phyloP scores from a whole-genome alignment of 2,113 vertebrate species.

The Onychostruthus taczanowskii region DNA sequence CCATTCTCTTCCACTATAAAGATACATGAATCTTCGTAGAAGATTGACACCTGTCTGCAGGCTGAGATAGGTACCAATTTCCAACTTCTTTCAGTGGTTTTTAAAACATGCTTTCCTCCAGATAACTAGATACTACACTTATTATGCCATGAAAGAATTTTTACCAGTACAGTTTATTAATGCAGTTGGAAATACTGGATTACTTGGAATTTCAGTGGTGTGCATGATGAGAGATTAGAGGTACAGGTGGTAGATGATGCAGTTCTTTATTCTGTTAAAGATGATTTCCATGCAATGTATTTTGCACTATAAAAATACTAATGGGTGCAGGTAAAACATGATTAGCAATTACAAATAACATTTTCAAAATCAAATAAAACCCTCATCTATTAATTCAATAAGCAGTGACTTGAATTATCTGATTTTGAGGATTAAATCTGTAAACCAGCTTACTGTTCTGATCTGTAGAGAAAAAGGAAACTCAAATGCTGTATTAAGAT shows the following conservation, averaged over 20 bases:
- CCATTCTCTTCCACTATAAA: not conserved
- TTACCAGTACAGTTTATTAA: not conserved
- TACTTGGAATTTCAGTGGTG: not conserved
- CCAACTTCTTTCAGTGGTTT: not conserved
- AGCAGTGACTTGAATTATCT: not conserved
- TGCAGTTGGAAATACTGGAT: not conserved
- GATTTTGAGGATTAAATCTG: constrained; percentile 24
- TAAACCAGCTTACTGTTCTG: not conserved
- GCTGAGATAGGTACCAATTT: not conserved
- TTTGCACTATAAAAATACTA: not conserved
- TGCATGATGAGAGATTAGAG: not conserved
- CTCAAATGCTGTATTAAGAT: not conserved
- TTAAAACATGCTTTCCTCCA: not conserved
- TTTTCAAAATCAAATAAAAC: not conserved
- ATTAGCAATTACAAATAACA: not conserved
- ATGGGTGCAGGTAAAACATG: not conserved
- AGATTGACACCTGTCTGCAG: not conserved
- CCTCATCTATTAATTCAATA: not conserved
- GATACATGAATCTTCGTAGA: not conserved
- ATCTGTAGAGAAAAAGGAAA: constrained; percentile 1
- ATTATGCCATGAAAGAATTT: not conserved
- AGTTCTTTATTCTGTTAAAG: not conserved
- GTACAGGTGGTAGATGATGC: not conserved
- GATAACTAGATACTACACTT: not conserved
- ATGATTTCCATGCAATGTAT: not conserved